Base-by-base conservation (phyloP, 2,113 vertebrate genomes). In the Austrofundulus limnaeus region DNA sequence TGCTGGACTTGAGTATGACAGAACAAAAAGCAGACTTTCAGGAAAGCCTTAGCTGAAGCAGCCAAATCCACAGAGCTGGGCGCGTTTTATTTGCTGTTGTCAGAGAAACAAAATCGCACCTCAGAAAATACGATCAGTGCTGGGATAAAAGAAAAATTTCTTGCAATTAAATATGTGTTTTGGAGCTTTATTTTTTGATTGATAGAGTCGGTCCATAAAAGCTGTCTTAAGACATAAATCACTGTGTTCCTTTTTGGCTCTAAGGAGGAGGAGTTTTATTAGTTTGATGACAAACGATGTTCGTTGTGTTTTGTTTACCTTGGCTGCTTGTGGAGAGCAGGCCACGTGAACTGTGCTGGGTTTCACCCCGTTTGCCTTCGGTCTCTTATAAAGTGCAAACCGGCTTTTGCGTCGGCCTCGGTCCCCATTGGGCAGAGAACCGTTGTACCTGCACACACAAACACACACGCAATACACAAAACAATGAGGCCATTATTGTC, bases 261-360 rank as follows among this genome's bases (percentile, higher is more conserved):
- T 28, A 28, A 28, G 7, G 3, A 28, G 25, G 25, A 34, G 4
- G 4, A 34, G 1, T 34, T 34, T 34, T 15, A 23, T 6, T 13
- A 11, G 39, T 25, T 15, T 12, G 20, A 55, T 21, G 34, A 55
- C n/a, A 20, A n/a, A 19, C 37, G 16, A 43, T n/a, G n/a, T n/a
- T n/a, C n/a, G n/a, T 17, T 72, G 15, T 54, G 66, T 50, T 51
- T n/a, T 12, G 39, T 61, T 91, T 92, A 98, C 97, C 95, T 98
- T 99, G 89, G 96, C 97, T 90, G 97, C 97, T 90, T 98, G 97
- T 66, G 97, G 97, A 46, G 97, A 98, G 84, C 95, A 98, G 88
- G 95, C 94, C 81, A 97, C 91, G 67, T 99, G 97, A 75, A 99
- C 95, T 69, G 96, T 98, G 92, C 97, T 99, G 54, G 97, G 97